Conservation (phyloP, 35 echinoderm and acorn worm genomes). For the Lytechinus variegatus region DNA sequence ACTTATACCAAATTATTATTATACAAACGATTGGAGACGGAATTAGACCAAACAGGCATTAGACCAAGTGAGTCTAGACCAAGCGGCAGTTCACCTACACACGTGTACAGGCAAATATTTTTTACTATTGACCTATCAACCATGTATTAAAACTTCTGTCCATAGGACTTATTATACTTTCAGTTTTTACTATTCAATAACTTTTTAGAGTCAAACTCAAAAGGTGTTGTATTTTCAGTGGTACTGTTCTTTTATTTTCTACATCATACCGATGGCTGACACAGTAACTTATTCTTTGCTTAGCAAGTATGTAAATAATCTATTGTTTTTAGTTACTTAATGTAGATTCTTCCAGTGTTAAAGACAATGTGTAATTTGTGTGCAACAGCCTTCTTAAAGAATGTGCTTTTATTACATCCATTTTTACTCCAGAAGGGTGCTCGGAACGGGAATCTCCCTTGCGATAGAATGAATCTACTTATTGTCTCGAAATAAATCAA, state of each 20-base stretch:
- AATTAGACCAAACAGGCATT: too few relatives aligned
- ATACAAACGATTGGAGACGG: too few relatives aligned
- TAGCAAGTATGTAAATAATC: constrained; percentile 32
- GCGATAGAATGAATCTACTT: too few relatives aligned
- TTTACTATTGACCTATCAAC: background rate
- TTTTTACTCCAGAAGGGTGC: too few relatives aligned
- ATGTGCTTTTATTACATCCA: background rate
- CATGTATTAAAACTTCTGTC: background rate
- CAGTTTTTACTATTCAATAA: background rate
- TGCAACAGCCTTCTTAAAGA: background rate
- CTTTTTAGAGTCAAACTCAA: constrained; percentile 41
- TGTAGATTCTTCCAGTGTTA: background rate
- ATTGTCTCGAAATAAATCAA: too few relatives aligned
- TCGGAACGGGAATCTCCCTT: too few relatives aligned
- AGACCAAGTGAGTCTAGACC: too few relatives aligned
- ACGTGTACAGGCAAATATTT: background rate
- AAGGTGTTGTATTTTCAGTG: constrained; percentile 1
- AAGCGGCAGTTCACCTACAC: too few relatives aligned
- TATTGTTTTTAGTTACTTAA: background rate
- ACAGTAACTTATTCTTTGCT: constrained; percentile 29
- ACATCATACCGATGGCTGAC: background rate
- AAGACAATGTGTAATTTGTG: background rate
- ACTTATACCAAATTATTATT: too few relatives aligned
- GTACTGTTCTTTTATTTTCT: background rate
- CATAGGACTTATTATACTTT: background rate